Evolutionary conservation across 2,113 vertebrate genomes (phyloP), one percentile per base, ranked within the genome.

Genomic region (Salvelinus alpinus): DNA sequence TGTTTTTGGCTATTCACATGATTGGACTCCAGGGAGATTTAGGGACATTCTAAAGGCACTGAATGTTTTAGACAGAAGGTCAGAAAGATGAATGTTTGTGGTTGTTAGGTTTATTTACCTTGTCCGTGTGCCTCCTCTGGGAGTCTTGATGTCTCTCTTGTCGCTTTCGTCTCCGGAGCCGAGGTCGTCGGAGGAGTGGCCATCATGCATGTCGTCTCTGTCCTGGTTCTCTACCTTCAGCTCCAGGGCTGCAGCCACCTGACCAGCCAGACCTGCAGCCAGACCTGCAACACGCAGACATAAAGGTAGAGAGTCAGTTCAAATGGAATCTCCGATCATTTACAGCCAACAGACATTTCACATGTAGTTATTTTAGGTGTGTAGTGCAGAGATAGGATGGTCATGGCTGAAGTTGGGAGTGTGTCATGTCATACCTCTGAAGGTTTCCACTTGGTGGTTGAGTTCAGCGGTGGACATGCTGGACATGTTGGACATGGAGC

Each of bases 111-210:
- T 44, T 54, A 70, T 84, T 97, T 71, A 93, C 92, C 91, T 94
- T 78, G 86, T 84, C 91, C 93, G 93, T 78, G 92, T 90, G 90
- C 95, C 95, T 76, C 95, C 96, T 89, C 91, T 91, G 25, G 94
- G 95, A 29, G 91, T 94, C 88, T 96, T 95, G 78, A 93, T 82
- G 51, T 95, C 94, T 84, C 94, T 94, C 81, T 93, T 94, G 75
- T 97, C 97, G 64, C 94, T 94, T 84, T 99, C 97, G 64, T 98
- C 96, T 73, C 98, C 97, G 70, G 96, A 98, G 86, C 94, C 94
- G 92, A 95, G 95, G 89, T 96, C 96, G 82, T 97, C 96, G 18
- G 96, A 96, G 84, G 96, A 96, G 79, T 94, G 95, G 31, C 92
- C 94, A 69, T 93, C 92, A 76, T 90, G 87, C 78, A 88, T 86